These are phyloP conservation scores for Scaptomyza pallida DNA, from an alignment of 1,140 invertebrate genomes.

Conservation along the genomic window DNA sequence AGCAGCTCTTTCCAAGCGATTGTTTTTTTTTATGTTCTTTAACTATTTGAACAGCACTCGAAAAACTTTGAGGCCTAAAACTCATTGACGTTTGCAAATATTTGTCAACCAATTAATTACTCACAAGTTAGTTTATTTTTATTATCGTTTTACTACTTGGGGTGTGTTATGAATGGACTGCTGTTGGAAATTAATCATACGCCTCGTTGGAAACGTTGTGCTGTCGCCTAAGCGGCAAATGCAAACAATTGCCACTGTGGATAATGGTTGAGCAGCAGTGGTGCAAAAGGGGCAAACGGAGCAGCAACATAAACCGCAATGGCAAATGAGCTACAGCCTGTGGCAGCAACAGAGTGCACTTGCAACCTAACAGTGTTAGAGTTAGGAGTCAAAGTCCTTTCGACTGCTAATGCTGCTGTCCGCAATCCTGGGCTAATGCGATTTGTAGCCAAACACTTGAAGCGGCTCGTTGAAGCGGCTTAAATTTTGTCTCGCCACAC, in stretches of 20 bases:
- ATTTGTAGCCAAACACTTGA: slow-evolving; percentile 58
- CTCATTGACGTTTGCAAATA: slow-evolving; percentile 65
- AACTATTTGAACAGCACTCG: slow-evolving; percentile 59
- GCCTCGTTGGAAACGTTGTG: slow-evolving; percentile 45
- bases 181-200: slow-evolving; percentile 67
- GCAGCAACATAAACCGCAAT: slow-evolving; percentile 19
- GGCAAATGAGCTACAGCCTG: slow-evolving; percentile 23
- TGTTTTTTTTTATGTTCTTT: slow-evolving; percentile 11
- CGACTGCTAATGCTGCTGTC: slow-evolving; percentile 16
- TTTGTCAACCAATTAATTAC: slow-evolving; percentile 74
- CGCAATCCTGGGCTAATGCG: slow-evolving; percentile 57
- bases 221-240: slow-evolving; percentile 17
- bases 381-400: slow-evolving; percentile 1
- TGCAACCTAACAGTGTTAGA: slow-evolving; percentile 7
- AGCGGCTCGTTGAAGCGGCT: slow-evolving; percentile 51
- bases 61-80: slow-evolving; percentile 42
- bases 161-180: slow-evolving; percentile 37
- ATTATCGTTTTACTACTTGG: slow-evolving; percentile 42
- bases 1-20: neutral
- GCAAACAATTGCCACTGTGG: slow-evolving; percentile 43
- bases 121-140: slow-evolving; percentile 52
- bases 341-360: slow-evolving; percentile 35
- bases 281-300: too few species aligned
- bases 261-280: neutral
- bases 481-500: slow-evolving; percentile 40